Conservation (phyloP, 2,797 vertebrate species). For the Leptodactylus fallax region DNA sequence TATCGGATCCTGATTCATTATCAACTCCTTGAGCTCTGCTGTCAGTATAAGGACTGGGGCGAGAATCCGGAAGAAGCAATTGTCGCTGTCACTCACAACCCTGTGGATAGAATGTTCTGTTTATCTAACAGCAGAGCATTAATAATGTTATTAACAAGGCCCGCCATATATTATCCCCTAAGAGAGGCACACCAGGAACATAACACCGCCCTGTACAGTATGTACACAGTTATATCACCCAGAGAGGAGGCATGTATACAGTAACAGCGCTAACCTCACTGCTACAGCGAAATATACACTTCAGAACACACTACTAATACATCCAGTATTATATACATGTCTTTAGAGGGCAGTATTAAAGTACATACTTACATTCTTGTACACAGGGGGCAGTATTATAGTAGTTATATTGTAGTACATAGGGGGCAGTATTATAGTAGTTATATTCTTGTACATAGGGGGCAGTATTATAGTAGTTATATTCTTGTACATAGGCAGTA, state of each 20-base stretch:
- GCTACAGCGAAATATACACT: neutral
- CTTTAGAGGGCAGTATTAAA: no score
- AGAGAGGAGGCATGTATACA: neutral
- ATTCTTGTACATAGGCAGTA: no score
- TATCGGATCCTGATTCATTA: neutral
- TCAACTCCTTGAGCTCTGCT: no score
- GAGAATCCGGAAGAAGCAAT: neutral
- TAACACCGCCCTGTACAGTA: neutral
- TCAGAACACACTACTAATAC: no score
- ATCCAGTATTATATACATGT: neutral
- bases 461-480: no score
- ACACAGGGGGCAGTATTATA: no score
- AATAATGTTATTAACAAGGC: neutral
- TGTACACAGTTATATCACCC: neutral
- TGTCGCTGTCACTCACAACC: neutral
- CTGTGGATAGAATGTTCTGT: slow-evolving; percentile 21
- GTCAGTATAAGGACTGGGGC: no score
- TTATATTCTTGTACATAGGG: no score
- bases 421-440: no score
- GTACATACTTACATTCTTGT: no score
- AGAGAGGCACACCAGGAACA: neutral
- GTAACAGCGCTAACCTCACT: neutral
- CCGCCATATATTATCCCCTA: slow-evolving; percentile 7
- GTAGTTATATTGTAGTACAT: no score
- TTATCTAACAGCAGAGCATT: slow-evolving; percentile 20